Evolutionary conservation across 2,888 invertebrate genomes (phyloP).

Genomic region (Cantharis rustica): DNA sequence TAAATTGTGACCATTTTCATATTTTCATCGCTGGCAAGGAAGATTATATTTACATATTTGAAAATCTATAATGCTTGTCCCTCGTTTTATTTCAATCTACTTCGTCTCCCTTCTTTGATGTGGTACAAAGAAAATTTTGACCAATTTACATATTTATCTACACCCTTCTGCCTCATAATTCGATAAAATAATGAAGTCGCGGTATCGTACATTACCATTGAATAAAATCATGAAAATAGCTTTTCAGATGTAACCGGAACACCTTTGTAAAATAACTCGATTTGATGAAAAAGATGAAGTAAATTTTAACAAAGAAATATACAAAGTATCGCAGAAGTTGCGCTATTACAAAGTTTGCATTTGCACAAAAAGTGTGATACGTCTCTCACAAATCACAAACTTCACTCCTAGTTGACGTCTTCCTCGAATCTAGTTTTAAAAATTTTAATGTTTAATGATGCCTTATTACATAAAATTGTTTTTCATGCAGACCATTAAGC

Average conservation of each 20-base stretch:
- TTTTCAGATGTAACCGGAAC: background rate
- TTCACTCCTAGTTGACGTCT: background rate
- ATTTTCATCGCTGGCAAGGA: conserved; percentile 17
- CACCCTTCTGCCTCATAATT: conserved; percentile 31
- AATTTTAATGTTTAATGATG: background rate
- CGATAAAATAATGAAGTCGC: conserved; percentile 16
- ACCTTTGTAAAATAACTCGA: background rate
- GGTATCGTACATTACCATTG: background rate
- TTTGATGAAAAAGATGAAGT: background rate
- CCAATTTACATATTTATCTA: conserved; percentile 46
- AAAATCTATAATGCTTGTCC: conserved; percentile 39
- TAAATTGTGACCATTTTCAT: conserved; percentile 11
- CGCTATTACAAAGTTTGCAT: background rate
- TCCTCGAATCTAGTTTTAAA: background rate
- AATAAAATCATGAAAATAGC: background rate
- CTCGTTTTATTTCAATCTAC: conserved; percentile 45
- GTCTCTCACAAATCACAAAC: background rate
- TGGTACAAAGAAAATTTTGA: conserved; percentile 48
- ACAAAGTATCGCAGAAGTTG: background rate
- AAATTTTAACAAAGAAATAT: background rate
- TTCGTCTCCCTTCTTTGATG: conserved; percentile 38
- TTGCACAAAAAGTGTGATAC: background rate
- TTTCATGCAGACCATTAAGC: background rate
- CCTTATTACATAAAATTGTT: background rate
- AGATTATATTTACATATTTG: conserved; percentile 38